Base-by-base conservation (phyloP, 2,888 invertebrate species). In the Cynaeus angustus region DNA sequence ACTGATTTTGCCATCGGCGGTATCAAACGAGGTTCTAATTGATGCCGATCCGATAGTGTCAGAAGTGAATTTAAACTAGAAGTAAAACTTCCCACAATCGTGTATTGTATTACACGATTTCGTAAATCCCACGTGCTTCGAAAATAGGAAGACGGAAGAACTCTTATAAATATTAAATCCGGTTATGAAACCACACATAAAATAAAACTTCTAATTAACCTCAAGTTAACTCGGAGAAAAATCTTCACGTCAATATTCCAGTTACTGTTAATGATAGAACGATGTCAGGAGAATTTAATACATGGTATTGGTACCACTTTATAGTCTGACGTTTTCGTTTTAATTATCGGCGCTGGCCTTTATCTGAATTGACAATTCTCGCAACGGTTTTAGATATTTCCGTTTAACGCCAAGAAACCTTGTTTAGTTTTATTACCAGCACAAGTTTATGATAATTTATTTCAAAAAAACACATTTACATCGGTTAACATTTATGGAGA, bases 291-390 rank as follows among this genome's bases (percentile, higher is more conserved):
- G 26, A 53, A 33, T 12, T 56, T 41, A 56, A 50, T 38, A 30
- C 48, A 70, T 62, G 55, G 71, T 66, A 66, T 66, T 66, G 67
- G 59, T 70, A 75, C 74, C 68, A 68, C 69, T 75, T 74, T 71
- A 68, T 72, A 65, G 69, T 73, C 72, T 75, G 74, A 74, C 75
- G 73, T 77, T 77, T 78, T 70, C 73, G 73, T 74, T 75, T 72
- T 74, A 75, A 77, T 77, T 77, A 75, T 71, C 71, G 65, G 66
- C 68, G 72, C 72, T 76, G 76, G 76, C 77, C 76, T 78, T 76
- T 78, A 76, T 75, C 75, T 75, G 71, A 74, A 77, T 74, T 72
- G 74, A 71, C 74, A 68, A 68, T 64, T 68, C 68, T 61, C 37
- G 30, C 65, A 58, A 70, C 70, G 70, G 58, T 59, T 41, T 59